Evolutionary conservation across 2,888 invertebrate species (phyloP).

Genomic region (Drosophila yooni): DNA sequence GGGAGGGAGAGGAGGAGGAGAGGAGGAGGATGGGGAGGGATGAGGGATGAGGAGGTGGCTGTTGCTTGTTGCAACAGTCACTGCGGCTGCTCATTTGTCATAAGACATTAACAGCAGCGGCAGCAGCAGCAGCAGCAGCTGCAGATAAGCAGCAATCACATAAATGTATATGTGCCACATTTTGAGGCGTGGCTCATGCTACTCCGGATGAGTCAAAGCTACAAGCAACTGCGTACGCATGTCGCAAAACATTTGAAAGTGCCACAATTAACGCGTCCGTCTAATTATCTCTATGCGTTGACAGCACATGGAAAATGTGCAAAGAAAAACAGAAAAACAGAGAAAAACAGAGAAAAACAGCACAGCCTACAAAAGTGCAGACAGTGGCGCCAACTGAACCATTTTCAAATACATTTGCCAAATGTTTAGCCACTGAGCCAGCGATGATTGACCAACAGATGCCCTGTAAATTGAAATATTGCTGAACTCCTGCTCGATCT

Average conservation of each 20-base stretch:
- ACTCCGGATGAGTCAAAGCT: constrained; percentile 41
- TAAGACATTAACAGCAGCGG: constrained; percentile 57
- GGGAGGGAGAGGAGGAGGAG: not conserved
- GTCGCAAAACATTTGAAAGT: constrained; percentile 48
- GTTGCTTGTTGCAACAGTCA: constrained; percentile 32
- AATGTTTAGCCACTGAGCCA: constrained; percentile 47
- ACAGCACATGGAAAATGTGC: constrained; percentile 39
- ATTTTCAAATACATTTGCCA: constrained; percentile 65
- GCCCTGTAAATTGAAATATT: not conserved
- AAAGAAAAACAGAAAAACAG: not conserved
- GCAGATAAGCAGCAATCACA: constrained; percentile 53
- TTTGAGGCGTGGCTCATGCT: constrained; percentile 8
- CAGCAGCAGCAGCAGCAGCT: constrained; percentile 11
- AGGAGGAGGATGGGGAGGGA: constrained; percentile 6
- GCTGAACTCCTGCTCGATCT: not conserved
- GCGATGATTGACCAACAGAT: not conserved
- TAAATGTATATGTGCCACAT: constrained; percentile 17
- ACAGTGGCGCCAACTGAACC: constrained; percentile 53
- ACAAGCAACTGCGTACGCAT: constrained; percentile 3
- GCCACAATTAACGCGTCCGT: constrained; percentile 75
- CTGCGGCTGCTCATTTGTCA: constrained; percentile 71
- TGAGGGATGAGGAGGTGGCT: constrained; percentile 6
- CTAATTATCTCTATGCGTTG: constrained; percentile 61
- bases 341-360: constrained; percentile 7
- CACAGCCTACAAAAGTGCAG: constrained; percentile 21